Conservation (phyloP, 1,140 invertebrate species). For the Leucophenga varia region DNA sequence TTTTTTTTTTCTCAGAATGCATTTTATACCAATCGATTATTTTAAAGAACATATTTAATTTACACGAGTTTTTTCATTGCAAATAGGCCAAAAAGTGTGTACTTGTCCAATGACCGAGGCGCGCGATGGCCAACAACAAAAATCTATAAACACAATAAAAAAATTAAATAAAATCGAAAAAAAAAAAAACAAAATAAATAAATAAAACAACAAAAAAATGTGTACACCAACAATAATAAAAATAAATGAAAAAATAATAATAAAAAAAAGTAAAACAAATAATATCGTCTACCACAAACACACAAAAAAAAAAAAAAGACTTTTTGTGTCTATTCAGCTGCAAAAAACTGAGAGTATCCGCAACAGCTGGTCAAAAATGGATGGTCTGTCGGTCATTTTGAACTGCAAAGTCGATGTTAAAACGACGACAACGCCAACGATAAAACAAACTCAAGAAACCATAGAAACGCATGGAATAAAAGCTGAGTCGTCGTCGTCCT, state of each 20-base stretch:
- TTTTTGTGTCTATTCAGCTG: slow-evolving; percentile 20
- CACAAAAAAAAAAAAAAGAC: no score
- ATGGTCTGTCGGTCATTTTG: no score
- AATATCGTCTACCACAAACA: slow-evolving; percentile 1
- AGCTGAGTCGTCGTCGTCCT: no score
- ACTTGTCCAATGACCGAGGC: slow-evolving; percentile 57
- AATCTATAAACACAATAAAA: slow-evolving; percentile 35
- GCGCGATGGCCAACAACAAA: slow-evolving; percentile 56
- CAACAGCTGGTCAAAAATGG: no score
- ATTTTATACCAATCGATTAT: slow-evolving; percentile 30
- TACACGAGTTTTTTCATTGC: slow-evolving; percentile 56
- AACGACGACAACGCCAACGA: no score
- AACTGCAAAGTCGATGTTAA: no score
- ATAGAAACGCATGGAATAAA: no score
- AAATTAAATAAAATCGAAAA: slow-evolving; percentile 18
- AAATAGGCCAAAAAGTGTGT: slow-evolving; percentile 58
- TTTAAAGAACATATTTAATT: slow-evolving; percentile 48
- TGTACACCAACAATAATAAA: slow-evolving; percentile 27
- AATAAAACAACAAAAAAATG: slow-evolving; percentile 30
- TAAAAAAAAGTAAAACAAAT: slow-evolving; percentile 1
- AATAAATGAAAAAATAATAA: slow-evolving; percentile 19
- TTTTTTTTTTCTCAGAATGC: slow-evolving; percentile 22
- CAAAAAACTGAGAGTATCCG: no score
- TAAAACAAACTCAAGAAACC: no score
- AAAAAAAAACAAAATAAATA: slow-evolving; percentile 29